phyloP scores from a whole-genome alignment of 1,140 invertebrate species.

The Lasioglossum albipes region DNA sequence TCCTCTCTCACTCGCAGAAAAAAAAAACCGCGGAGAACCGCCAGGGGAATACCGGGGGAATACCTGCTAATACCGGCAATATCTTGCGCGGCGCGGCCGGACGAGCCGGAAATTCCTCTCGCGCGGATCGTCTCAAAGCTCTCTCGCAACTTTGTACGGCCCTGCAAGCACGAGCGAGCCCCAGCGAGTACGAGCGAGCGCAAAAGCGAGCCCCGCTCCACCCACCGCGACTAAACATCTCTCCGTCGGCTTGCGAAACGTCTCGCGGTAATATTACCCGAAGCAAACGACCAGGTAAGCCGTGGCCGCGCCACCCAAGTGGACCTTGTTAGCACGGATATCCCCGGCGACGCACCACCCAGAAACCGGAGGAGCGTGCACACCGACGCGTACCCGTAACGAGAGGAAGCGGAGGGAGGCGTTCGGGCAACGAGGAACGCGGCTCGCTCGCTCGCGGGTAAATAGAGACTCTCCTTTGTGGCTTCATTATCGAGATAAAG shows the following conservation, averaged over 20 bases:
- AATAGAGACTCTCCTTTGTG: slow-evolving; percentile 59
- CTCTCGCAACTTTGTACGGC: slow-evolving; percentile 43
- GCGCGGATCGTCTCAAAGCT: background rate
- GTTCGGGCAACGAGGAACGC: background rate
- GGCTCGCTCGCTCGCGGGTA: slow-evolving; percentile 27
- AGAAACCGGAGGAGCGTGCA: slow-evolving; percentile 69
- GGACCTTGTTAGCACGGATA: slow-evolving; percentile 74
- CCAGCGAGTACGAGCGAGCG: too few species aligned
- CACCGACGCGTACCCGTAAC: slow-evolving; percentile 40
- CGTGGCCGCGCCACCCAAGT: slow-evolving; percentile 71
- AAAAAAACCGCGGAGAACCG: background rate
- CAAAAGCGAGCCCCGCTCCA: slow-evolving; percentile 31
- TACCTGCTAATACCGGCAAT: slow-evolving; percentile 55
- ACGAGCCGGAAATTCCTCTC: slow-evolving; percentile 7
- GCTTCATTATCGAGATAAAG: slow-evolving; percentile 67
- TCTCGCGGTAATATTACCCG: slow-evolving; percentile 70
- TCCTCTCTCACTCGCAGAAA: background rate
- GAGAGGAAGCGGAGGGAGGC: slow-evolving; percentile 28
- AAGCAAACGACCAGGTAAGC: slow-evolving; percentile 63
- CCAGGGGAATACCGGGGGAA: slow-evolving; percentile 11
- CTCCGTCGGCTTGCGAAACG: slow-evolving; percentile 56
- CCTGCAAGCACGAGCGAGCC: background rate
- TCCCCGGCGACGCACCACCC: slow-evolving; percentile 64
- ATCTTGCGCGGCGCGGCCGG: slow-evolving; percentile 44
- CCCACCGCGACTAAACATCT: slow-evolving; percentile 63